Base-by-base conservation (phyloP, 2,113 vertebrate species). In the Eretmochelys imbricata region DNA sequence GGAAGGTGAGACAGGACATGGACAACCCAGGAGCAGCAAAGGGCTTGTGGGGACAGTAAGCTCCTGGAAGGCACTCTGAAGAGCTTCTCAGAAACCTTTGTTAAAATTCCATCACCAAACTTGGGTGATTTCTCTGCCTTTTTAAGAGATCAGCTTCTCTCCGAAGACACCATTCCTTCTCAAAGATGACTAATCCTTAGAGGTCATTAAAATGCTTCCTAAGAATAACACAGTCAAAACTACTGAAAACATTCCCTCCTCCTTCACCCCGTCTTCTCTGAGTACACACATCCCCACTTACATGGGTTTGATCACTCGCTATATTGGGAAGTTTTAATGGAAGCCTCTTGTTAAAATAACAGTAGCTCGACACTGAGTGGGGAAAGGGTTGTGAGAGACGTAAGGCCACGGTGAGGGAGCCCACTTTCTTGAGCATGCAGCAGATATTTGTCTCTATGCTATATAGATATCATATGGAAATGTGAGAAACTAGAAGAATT, bases 381-480 rank as follows among this genome's bases (percentile, higher is more conserved):
- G 57, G 5, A 62, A 78, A 48, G 25, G 14, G 84, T 62, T 20
- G 1, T 89, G 3, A 2, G 87, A 48, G 79, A 80, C 51, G 22
- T 1, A 72, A 35, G 53, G 8, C 46, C 42, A 46, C 1, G 2
- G n/a, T 17, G 4, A 59, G 1, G 62, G 1, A 89, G 76, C 50
- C 4, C 1, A 1, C 6, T 38, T 80, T 48, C 38, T 48, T 78
- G 20, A 78, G 75, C 75, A 14, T 78, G 42, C 1, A 19, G 13
- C 31, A 49, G 65, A 72, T 0, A 0, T 92, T 90, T 85, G 10
- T 1, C 1, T 8, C 12, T 59, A 16, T 69, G 8, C 8, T 3
- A 10, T 55, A 17, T 3, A 16, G 12, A 6, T 54, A 9, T 54
- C 14, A 85, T 29, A 80, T 10, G 5, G 3, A 75, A 2, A 59